Conservation (phyloP, 2,888 invertebrate genomes). For the Blomia tropicalis region DNA sequence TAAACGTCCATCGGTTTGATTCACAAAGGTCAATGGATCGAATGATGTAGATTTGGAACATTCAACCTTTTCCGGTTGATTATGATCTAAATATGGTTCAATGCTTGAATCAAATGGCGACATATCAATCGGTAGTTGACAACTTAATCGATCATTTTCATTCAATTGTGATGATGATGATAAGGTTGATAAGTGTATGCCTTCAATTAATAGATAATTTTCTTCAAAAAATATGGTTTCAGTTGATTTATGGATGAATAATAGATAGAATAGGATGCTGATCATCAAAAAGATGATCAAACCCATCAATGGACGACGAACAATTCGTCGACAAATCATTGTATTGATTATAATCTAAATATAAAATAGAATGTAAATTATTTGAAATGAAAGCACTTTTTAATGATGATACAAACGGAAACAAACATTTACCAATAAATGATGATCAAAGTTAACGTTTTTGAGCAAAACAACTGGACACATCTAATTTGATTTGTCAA, state of each 20-base stretch:
- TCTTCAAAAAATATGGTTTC: not conserved
- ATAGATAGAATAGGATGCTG: not conserved
- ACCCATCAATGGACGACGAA: not conserved
- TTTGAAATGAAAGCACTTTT: too few relatives aligned
- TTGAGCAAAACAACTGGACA: too few relatives aligned
- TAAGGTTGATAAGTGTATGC: not conserved
- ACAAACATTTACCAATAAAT: too few relatives aligned
- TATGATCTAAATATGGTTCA: not conserved
- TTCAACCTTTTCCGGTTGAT: not conserved
- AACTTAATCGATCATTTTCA: not conserved
- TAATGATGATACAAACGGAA: too few relatives aligned
- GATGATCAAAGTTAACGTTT: too few relatives aligned
- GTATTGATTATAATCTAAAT: too few relatives aligned
- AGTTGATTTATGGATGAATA: not conserved
- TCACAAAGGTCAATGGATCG: not conserved
- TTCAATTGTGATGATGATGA: not conserved
- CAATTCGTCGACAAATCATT: not conserved
- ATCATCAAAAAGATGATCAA: not conserved
- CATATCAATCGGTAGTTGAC: constrained; percentile 2
- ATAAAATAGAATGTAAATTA: too few relatives aligned
- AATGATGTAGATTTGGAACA: not conserved
- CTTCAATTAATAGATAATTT: not conserved
- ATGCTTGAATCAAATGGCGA: not conserved
- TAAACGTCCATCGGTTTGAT: not conserved
- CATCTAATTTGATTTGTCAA: too few relatives aligned